Conservation (phyloP, 2,113 vertebrate species). For the Felis catus region F.catus_Fca126_mat1.0 CM031414.1:44225501-44226000, state of each 20-base stretch:
- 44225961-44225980: neutral
- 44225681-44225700: neutral
- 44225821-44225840: neutral
- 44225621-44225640: neutral
- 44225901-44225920: neutral
- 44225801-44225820: neutral
- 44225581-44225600: neutral
- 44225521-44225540: no score
- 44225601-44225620: neutral
- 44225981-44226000: neutral
- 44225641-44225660: neutral
- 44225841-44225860: neutral
- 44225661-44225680: neutral
- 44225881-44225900: neutral
- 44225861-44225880: neutral
- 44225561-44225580: neutral
- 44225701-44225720: neutral
- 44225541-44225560: no score
- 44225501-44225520: no score
- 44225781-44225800: conserved; percentile 4
- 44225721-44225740: neutral
- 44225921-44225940: neutral
- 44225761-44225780: neutral
- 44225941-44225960: neutral
- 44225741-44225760: neutral